phyloP scores from a whole-genome alignment of 2,113 vertebrate genomes.

The Ceyx cyanopectus region DNA sequence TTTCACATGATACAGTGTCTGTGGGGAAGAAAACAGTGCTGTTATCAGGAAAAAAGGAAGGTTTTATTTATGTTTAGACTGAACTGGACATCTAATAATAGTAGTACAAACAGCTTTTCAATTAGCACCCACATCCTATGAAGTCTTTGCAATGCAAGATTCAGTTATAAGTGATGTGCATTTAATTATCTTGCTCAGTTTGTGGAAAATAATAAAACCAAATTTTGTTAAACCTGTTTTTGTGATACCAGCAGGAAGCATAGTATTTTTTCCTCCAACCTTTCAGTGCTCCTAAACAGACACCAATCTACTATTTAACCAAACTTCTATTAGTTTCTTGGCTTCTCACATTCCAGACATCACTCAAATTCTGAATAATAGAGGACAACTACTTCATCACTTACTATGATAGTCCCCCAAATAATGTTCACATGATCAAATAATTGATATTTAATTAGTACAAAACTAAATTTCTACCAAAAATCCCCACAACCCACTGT shows the following conservation, averaged over 20 bases:
- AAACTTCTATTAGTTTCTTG: background rate
- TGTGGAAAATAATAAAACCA: background rate
- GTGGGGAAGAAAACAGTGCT: conserved; percentile 25
- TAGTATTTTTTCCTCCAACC: background rate
- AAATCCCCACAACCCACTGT: background rate
- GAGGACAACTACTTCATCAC: background rate
- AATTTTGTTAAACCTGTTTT: background rate
- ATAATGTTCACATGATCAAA: background rate
- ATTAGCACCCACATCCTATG: background rate
- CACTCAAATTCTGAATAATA: background rate
- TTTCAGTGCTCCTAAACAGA: background rate
- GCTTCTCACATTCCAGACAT: background rate
- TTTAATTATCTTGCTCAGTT: background rate
- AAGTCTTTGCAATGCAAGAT: background rate
- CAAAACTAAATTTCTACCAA: background rate
- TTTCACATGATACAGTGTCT: conserved; percentile 91
- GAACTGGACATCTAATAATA: background rate
- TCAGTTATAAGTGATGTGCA: background rate
- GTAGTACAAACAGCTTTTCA: background rate
- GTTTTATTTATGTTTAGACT: background rate
- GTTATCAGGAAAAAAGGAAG: background rate
- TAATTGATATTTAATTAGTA: background rate
- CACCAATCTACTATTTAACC: background rate
- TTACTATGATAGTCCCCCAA: background rate
- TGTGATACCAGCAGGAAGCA: background rate